Conservation (phyloP, 2,113 vertebrate genomes). For the Apaloderma vittatum region DNA sequence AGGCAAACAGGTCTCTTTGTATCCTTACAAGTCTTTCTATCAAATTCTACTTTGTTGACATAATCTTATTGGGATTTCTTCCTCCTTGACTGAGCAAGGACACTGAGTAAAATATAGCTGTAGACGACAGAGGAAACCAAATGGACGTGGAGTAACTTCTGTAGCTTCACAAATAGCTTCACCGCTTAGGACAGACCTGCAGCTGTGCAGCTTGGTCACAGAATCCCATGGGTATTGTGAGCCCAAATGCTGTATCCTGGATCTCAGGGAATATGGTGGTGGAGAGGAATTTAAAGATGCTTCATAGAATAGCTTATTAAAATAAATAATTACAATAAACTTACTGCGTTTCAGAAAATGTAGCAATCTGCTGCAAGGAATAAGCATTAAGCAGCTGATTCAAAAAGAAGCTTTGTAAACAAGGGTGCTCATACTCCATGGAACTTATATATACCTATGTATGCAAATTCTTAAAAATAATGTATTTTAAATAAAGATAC, state of each 20-base stretch:
- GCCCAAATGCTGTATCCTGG: background rate
- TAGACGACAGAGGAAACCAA: background rate
- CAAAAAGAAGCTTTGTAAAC: background rate
- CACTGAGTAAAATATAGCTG: background rate
- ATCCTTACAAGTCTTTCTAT: background rate
- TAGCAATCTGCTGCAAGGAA: background rate
- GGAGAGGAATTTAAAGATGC: background rate
- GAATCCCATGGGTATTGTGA: accelerated
- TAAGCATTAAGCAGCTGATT: background rate
- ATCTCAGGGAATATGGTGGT: background rate
- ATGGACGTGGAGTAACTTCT: background rate
- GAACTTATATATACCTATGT: background rate
- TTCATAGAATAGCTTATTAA: background rate
- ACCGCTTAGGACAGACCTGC: background rate
- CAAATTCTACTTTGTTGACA: background rate
- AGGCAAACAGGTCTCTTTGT: background rate
- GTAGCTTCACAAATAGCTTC: background rate
- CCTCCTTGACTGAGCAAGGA: background rate
- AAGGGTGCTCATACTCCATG: background rate
- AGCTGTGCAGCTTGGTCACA: background rate
- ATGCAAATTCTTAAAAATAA: background rate
- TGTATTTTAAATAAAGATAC: background rate
- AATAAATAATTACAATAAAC: background rate
- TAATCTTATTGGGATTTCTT: background rate
- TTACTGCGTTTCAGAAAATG: background rate